Conservation (phyloP, 2,113 vertebrate species). For the Gasterosteus nipponicus region DNA sequence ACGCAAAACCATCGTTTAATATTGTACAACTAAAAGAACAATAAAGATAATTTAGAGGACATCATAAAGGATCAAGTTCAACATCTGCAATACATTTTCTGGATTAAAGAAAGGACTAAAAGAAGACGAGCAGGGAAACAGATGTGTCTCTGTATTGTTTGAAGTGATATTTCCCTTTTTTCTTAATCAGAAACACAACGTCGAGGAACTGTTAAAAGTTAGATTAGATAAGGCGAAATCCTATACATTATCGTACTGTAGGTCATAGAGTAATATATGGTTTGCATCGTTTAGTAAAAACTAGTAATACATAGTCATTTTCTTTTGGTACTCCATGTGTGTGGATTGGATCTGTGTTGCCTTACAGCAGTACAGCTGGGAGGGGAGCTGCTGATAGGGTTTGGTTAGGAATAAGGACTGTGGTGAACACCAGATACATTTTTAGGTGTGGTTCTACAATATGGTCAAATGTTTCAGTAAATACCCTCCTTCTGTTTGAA, state of each 20-base stretch:
- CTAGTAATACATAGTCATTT: neutral
- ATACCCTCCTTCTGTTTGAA: too few relatives aligned
- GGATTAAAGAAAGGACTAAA: neutral
- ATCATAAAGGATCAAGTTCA: neutral
- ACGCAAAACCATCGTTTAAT: too few relatives aligned
- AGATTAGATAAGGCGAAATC: neutral
- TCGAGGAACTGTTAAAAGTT: neutral
- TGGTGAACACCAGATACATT: too few relatives aligned
- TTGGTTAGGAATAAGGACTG: too few relatives aligned
- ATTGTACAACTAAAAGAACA: too few relatives aligned
- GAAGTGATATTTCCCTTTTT: neutral
- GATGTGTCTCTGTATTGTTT: constrained; percentile 1
- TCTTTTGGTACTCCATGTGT: neutral
- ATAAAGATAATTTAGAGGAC: neutral
- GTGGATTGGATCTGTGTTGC: too few relatives aligned
- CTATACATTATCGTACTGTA: neutral
- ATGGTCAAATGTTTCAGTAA: neutral
- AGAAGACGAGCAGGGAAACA: neutral
- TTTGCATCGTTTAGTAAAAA: neutral
- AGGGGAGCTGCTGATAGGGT: too few relatives aligned
- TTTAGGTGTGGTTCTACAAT: neutral
- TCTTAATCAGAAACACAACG: constrained; percentile 5
- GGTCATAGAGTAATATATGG: neutral
- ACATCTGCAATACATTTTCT: constrained; percentile 5
- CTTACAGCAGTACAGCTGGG: too few relatives aligned